A percentile compares a stretch with the other conserved stretches of the same genome.
These are phyloP conservation scores for human DNA, from an alignment of 2,113 vertebrate species.

Conservation along the genomic window DNA sequence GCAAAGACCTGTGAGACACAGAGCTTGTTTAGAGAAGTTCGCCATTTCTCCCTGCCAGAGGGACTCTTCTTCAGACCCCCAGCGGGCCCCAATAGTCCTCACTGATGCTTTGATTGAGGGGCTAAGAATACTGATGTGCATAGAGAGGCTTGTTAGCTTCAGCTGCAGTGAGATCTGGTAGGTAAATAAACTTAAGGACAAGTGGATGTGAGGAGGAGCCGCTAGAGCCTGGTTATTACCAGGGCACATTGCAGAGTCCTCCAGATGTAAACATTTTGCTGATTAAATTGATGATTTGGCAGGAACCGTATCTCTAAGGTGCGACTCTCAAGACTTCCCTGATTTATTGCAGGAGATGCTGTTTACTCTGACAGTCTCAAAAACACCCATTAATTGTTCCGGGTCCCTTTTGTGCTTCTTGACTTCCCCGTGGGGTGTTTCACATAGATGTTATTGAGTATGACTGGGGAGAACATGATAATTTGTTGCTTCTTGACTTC, in stretches of 20 bases:
- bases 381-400: not conserved
- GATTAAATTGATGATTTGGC: not conserved
- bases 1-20: not conserved
- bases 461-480: not conserved
- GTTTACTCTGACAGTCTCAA: not conserved
- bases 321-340: not conserved
- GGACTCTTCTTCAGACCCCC: not conserved
- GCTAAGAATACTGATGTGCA: not conserved
- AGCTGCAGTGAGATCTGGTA: not conserved
- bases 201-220: not conserved
- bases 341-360: not conserved
- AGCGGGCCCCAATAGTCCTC: rapidly evolving
- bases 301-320: not conserved
- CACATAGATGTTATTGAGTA: rapidly evolving
- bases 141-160: not conserved
- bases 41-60: not conserved
- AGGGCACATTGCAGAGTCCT: not conserved
- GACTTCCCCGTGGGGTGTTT: not conserved
- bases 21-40: not conserved
- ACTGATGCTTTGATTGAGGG: not conserved
- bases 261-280: not conserved
- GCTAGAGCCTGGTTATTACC: not conserved
- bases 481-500: not conserved
- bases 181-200: not conserved
- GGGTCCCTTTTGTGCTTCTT: not conserved